Evolutionary conservation across 2,888 invertebrate genomes (phyloP), one percentile per base, ranked within the genome.

Genomic region (Tetramorium bicarinatum): DNA sequence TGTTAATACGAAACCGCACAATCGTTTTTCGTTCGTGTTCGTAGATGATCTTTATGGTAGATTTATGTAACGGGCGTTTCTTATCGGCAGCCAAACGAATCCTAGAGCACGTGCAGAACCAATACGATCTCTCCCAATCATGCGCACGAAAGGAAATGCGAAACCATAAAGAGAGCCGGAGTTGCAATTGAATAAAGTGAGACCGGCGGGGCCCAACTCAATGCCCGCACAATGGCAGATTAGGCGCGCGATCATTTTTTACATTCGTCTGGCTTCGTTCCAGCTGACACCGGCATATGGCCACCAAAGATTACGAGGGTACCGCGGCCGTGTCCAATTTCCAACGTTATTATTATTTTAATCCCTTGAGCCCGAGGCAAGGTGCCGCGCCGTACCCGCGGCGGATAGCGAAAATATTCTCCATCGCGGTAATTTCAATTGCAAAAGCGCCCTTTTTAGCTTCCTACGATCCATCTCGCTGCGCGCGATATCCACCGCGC

Each of bases 261-360:
- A 88, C 90, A 88, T 88, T 91, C 90, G 91, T 85, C 91, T 93
- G 93, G 93, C 93, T 92, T 91, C 91, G 91, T 90, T 93, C 93
- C 94, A 93, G 90, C 88, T 85, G 83, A 85, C 79, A 64, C 86
- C 69, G 84, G 92, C 94, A 94, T 94, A 94, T 94, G 94, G 93
- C 90, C 86, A 88, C 85, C 87, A 47, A 93, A 94, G 94, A 93
- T 94, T 94, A 93, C 91, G 92, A 92, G 91, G 92, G 91, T 90
- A 90, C 91, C 87, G 77, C 91, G 85, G 79, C 91, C 93, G 92
- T 94, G 92, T 93, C 94, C 93, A 94, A 93, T 94, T 93, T 91
- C 92, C 88, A 91, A 91, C 92, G 89, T 93, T 93, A 93, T 93
- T 93, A 93, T 94, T 93, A 93, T 93, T 93, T 93, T 91, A 93